Evolutionary conservation across 2,888 invertebrate species (phyloP), one percentile per base, ranked within the genome.

Genomic region (Baccha elongata): DNA sequence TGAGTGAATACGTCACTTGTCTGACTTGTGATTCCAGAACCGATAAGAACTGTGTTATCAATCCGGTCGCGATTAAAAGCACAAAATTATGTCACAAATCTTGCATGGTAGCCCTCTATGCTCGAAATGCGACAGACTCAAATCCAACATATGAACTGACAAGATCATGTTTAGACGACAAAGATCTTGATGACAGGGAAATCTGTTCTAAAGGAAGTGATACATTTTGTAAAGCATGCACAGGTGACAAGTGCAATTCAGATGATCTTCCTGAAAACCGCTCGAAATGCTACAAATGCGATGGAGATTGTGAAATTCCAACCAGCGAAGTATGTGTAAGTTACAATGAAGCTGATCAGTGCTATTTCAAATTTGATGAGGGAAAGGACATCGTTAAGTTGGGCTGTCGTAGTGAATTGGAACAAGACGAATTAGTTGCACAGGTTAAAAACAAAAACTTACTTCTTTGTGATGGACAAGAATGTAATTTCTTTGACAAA

Each of bases 121-220:
- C 73, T 8, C 23, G 44, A 7, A 37, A 68, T 52, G 53, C 7
- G 4, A n/a, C 71, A 15, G 53, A 21, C 32, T 0, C 32, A 0
- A 65, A 75, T 5, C 55, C 89, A 0, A 85, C 86, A 0, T 76
- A 86, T 55, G 89, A 89, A 17, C 15, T 89, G 15, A 85, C 86
- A 15, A 87, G 90, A 37, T 84, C 85, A 3, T 90, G 90, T n/a
- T 46, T 87, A 7, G 89, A 90, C 68, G 90, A 90, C 46, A 85
- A 88, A 67, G 87, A 88, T 8, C 44, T 75, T 5, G 88, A 87
- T 64, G 88, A 15, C 1, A 81, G 53, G 10, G 8, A 42, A 1
- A 8, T 32, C 2, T 86, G 86, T 15, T 15, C 48, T 0, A 32
- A 32, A 7, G 85, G 76, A n/a, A 53, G 6, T 15, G 75, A 84